Base-by-base conservation (phyloP, 2,888 invertebrate species). In the Drosophila suboccidentalis region DNA sequence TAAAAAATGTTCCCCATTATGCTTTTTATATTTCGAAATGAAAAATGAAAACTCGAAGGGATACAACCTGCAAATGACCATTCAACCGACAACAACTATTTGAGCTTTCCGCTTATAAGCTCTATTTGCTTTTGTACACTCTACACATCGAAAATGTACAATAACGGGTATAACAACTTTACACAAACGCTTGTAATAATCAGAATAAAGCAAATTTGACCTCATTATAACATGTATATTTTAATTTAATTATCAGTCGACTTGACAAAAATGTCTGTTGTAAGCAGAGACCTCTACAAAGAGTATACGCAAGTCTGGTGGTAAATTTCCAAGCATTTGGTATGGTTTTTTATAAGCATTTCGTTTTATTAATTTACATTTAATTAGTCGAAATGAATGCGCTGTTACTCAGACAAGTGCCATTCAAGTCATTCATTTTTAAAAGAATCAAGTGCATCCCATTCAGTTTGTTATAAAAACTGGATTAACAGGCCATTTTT, bases 351-450 rank as follows among this genome's bases (percentile, higher is more conserved):
- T 19, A n/a, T 13, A 38, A 43, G 53, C 34, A 46, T 53, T 67
- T 66, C 55, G 46, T 71, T 70, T 65, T 50, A 74, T 79, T 79
- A 84, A 87, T 87, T 74, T 71, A 75, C 80, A 80, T 80, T 84
- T 75, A 87, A 84, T 82, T 84, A 80, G 82, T 60, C 50, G 26
- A 67, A 69, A 53, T 62, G 55, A 77, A 71, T 66, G 69, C 54
- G 47, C 51, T 34, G 38, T 29, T 36, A 34, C n/a, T 19, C 64
- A 61, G 50, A 63, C 43, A 60, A 82, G 71, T 53, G 68, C 59
- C 82, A 63, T 77, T 84, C 59, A 69, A 63, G 36, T 43, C 36
- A 71, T 83, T 87, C 61, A 79, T 55, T 39, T 78, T 67, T 64
- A 68, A 73, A 69, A 47, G 47, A 41, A 68, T 59, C 51, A 71